Base-by-base conservation (phyloP, 2,797 vertebrate species). In the Orestias chungarensis region DNA sequence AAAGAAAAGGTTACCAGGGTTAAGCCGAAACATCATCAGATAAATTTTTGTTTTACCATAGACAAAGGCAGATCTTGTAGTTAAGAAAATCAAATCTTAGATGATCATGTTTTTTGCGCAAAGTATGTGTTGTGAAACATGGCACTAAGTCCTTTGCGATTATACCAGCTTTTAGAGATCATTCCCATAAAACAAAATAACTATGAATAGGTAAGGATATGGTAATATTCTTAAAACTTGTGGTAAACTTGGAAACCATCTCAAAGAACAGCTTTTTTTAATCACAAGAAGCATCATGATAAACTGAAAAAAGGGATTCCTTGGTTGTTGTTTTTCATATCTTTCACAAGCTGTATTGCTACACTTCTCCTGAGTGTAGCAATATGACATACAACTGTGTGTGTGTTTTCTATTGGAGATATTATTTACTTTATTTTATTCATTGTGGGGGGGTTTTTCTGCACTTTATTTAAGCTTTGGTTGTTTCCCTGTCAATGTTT, bases 391-490 rank as follows among this genome's bases (percentile, higher is more conserved):
- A 7, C 42, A 43, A 14, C 33, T 4, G 17, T 3, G 17, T 18
- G 46, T 46, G 33, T 71, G n/a, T 70, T 4, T 54, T 44, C 33
- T 15, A 17, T 20, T 8, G 6, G 40, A 33, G 49, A 29, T 43
- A 61, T 70, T 64, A 38, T 65, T 23, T 61, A 1, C 71, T 71
- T 75, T 70, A 55, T 42, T 66, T 62, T 33, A 31, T 70, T 70
- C 64, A 68, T 35, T 27, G 12, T 78, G 43, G 46, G 50, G 43
- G 46, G 50, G 64, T 73, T 68, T 44, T 46, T 79, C 64, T 75
- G 27, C 6, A 61, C 35, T 43, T 29, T 47, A 5, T 52, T 59
- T 68, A 40, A 9, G 65, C 25, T 8, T n/a, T 27, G n/a, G 43
- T 18, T 29, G 31, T 64, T 49, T 31, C 12, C 17, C 12, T 55